Percentiles rank a stretch among this genome's conserved stretches.
Evolutionary conservation across 2,113 vertebrate genomes (phyloP).

Genomic region (Calyptomena viridis): DNA sequence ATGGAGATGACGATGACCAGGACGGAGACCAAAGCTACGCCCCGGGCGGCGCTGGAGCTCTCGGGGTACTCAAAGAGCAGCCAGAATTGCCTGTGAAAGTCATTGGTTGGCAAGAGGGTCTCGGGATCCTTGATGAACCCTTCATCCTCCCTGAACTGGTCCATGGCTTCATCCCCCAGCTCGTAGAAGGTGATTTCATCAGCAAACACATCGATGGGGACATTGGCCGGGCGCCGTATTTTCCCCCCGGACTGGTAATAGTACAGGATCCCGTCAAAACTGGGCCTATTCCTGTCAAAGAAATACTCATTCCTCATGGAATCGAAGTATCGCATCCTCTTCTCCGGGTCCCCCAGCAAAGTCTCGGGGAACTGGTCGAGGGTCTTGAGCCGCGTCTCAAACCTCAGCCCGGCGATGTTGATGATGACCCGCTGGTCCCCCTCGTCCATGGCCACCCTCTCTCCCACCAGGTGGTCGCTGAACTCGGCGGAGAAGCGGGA

Average conservation of each 20-base stretch:
- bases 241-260: constrained; percentile 97
- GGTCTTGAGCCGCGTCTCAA: constrained; percentile 91
- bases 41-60: constrained; percentile 90
- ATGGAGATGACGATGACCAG: constrained; percentile 95
- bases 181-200: constrained; percentile 95
- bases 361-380: constrained; percentile 92
- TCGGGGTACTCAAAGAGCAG: constrained; percentile 95
- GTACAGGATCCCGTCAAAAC: constrained; percentile 96
- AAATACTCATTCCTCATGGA: constrained; percentile 98
- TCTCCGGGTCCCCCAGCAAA: constrained; percentile 86
- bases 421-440: constrained; percentile 91
- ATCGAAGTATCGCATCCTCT: constrained; percentile 94
- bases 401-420: constrained; percentile 93
- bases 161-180: constrained; percentile 89
- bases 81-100: constrained; percentile 91
- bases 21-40: constrained; percentile 90
- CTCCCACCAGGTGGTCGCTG: constrained; percentile 79
- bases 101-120: constrained; percentile 85
- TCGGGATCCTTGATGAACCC: constrained; percentile 93
- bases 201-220: constrained; percentile 91
- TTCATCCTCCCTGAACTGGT: constrained; percentile 95
- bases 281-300: constrained; percentile 94
- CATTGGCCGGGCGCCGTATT: constrained; percentile 90
- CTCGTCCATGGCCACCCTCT: constrained; percentile 79
- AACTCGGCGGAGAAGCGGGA: constrained; percentile 82